Percentiles rank a stretch among this genome's conserved stretches.
phyloP scores from a whole-genome alignment of 2,888 invertebrate genomes.

The Pseudococcus longispinus region DNA sequence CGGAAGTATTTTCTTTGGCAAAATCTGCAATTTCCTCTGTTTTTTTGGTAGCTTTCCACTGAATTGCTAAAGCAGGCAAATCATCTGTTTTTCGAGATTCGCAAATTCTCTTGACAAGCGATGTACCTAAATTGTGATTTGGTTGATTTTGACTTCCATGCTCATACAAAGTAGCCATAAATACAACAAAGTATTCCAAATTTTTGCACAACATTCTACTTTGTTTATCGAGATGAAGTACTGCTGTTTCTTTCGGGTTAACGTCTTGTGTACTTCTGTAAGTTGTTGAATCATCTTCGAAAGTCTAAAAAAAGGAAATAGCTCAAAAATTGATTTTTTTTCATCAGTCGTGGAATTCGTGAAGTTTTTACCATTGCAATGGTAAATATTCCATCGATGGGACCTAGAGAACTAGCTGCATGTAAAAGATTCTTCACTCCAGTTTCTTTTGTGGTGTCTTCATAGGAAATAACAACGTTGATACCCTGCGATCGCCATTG shows the following conservation, averaged over 20 bases:
- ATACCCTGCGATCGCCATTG: conserved; percentile 76
- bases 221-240: conserved; percentile 75
- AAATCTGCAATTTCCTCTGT: conserved; percentile 70
- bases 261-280: conserved; percentile 76
- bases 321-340: not conserved
- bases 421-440: conserved; percentile 66
- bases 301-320: conserved; percentile 64
- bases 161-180: conserved; percentile 92
- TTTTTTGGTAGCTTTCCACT: conserved; percentile 94
- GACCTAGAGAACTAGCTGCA: conserved; percentile 70
- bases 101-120: conserved; percentile 67
- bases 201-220: conserved; percentile 69
- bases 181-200: conserved; percentile 79
- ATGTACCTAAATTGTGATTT: conserved; percentile 84
- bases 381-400: conserved; percentile 86
- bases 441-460: conserved; percentile 70
- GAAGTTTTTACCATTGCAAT: conserved; percentile 73
- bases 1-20: conserved; percentile 70
- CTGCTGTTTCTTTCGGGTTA: conserved; percentile 82
- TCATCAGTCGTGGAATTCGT: not conserved
- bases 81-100: conserved; percentile 70
- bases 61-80: conserved; percentile 81
- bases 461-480: conserved; percentile 72
- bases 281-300: conserved; percentile 77
- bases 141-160: conserved; percentile 67